Base-by-base conservation (phyloP, 2,797 vertebrate species). In the Cirrhinus mrigala region DNA sequence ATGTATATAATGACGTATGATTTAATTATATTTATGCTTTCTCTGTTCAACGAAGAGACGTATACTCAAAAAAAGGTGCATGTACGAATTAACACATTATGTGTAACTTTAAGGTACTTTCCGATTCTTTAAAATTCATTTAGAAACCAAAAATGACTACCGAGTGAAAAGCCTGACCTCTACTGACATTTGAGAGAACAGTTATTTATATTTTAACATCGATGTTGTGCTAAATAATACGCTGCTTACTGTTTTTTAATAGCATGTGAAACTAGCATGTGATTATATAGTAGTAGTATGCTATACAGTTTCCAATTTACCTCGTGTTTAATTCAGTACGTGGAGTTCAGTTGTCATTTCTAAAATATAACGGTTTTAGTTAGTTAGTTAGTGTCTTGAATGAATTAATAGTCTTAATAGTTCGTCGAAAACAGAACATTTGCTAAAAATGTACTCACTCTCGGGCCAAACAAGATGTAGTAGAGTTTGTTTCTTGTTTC, bases 81-180 rank as follows among this genome's bases (percentile, higher is more conserved):
- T 29, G 37, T 81, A n/a, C 6, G 2, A 9, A 11, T 18, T 15
- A 6, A 16, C 68, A 6, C 18, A 68, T 64, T 46, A 62, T 33
- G 20, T 10, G 44, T 66, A 16, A 48, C 8, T 20, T 68, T 81
- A 6, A 76, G 22, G 22, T 33, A 7, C 6, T 44, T 44, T n/a
- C n/a, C 40, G 27, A 29, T 11, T 66, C 6, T 16, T 33, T 56
- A 69, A 22, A 27, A 74, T 40, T 8, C 0, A 44, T 70, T 60
- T 40, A 27, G 11, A 60, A 18, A 48, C 69, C 29, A 14, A 22
- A 50, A 76, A 82, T 24, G 11, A 33, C 64, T 37, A 46, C 24
- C 11, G 1, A 54, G 54, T 74, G 62, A 75, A 84, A 84, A 79
- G 78, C 18, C 90, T 92, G 93, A 92, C 93, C 90, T 88, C 93